phyloP scores from a whole-genome alignment of 2,888 invertebrate species.

The Andrena chrysosceles region DNA sequence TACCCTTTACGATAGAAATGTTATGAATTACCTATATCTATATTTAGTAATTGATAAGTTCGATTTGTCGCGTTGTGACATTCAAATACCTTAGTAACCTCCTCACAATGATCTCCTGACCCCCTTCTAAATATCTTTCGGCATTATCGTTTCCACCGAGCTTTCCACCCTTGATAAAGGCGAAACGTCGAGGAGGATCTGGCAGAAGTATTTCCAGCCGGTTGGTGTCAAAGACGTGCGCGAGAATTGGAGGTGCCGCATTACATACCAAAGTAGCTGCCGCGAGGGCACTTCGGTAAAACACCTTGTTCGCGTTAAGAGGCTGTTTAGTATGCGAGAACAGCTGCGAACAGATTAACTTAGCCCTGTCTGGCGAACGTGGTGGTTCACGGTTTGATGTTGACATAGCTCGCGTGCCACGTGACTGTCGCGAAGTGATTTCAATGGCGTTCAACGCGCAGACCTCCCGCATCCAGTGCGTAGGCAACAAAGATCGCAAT shows the following conservation, averaged over 20 bases:
- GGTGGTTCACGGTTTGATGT: constrained; percentile 64
- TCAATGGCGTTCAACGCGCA: constrained; percentile 29
- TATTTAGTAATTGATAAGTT: too few relatives aligned
- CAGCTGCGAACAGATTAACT: constrained; percentile 73
- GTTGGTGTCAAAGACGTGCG: constrained; percentile 74
- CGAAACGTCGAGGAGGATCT: constrained; percentile 31
- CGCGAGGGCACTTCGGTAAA: constrained; percentile 69
- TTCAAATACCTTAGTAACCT: neutral
- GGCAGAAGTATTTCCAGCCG: constrained; percentile 63
- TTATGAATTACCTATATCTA: too few relatives aligned
- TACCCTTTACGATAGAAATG: too few relatives aligned
- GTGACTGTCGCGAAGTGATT: constrained; percentile 66
- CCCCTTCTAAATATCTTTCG: neutral
- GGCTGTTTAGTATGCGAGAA: constrained; percentile 73
- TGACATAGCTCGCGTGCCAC: constrained; percentile 61
- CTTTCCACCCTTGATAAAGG: neutral
- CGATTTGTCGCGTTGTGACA: neutral
- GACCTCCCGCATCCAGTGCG: neutral
- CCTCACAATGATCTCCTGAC: neutral
- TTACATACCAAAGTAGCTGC: constrained; percentile 74
- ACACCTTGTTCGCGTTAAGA: constrained; percentile 73
- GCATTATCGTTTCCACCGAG: neutral
- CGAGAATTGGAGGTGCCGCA: constrained; percentile 62
- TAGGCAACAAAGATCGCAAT: neutral
- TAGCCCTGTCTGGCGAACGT: constrained; percentile 59